Evolutionary conservation across 1,140 invertebrate species (phyloP), one percentile per base, ranked within the genome.

Genomic region (Drosophila novamexicana): DNA sequence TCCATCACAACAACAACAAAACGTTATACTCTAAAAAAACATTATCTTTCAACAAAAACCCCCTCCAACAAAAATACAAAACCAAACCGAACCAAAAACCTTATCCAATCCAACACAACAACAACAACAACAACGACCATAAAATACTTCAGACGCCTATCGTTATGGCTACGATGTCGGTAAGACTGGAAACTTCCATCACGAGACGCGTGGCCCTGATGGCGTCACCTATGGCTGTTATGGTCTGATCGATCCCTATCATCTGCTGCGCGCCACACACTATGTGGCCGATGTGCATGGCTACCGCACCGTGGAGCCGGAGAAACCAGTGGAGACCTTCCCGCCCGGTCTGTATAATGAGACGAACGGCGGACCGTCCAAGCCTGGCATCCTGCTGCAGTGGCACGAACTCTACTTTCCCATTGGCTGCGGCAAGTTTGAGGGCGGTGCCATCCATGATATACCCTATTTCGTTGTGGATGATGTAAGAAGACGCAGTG

Each of bases 151-250:
- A 95, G 95, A 94, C 88, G 93, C 95, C 50, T 96, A 96, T 86
- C 95, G 95, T 80, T 96, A 95, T 84, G 95, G 95, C 52, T 96
- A 96, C 83, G 95, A 96, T 88, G 94, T 96, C 1, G 95, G 94
- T 62, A 83, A 91, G 66, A 94, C 94, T 79, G 96, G 96, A 8
- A 96, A 96, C 85, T 97, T 97, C 85, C 96, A 97, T 81, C 96
- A 97, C 76, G 96, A 97, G 93, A 94, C 93, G 40, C 94, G 95
- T 58, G 95, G 95, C 10, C 94, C 95, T 0, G 95, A 96, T 79
- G 95, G 95, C 8, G 94, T 96, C 14, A 96, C 96, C 0, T 96
- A 96, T 71, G 96, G 96, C 72, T 96, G 96, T 91, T 96, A 96
- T 70, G 96, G 96, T 42, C 96, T 95, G 81, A 94, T 96, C 12